Evolutionary conservation across 1,140 invertebrate species (phyloP).

Genomic region (Frieseomelitta varia): DNA sequence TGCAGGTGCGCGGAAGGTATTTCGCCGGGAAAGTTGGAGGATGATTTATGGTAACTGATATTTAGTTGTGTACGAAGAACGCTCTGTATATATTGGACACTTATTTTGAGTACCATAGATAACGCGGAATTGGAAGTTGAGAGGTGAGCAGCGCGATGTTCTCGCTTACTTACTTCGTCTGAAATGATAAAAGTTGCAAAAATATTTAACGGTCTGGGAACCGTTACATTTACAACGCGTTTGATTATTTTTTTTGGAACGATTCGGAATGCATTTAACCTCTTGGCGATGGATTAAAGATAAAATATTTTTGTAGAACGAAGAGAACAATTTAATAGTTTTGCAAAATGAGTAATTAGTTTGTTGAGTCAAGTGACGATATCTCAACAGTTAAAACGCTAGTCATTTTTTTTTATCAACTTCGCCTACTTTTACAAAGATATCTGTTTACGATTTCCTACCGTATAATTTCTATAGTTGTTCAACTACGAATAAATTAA

Average conservation of each 20-base stretch:
- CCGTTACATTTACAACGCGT: neutral
- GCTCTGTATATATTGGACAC: neutral
- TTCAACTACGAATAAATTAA: no score
- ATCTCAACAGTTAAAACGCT: neutral
- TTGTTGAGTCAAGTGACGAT: no score
- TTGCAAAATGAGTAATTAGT: neutral
- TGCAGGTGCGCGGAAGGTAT: neutral
- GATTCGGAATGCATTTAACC: neutral
- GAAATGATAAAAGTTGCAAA: neutral
- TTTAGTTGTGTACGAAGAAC: neutral
- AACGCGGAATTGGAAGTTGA: neutral
- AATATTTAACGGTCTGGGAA: neutral
- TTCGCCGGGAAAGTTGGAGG: neutral
- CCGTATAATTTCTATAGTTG: no score
- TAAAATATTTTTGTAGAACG: neutral
- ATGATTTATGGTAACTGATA: neutral
- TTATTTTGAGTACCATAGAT: neutral
- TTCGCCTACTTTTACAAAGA: neutral
- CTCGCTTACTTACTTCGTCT: neutral
- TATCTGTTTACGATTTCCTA: no score
- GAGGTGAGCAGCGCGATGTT: neutral
- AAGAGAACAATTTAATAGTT: neutral
- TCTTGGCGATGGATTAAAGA: neutral
- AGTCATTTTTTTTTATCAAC: neutral
- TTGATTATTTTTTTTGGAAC: neutral